Conservation (phyloP, 2,797 vertebrate species). For the Syngnathus acus region DNA sequence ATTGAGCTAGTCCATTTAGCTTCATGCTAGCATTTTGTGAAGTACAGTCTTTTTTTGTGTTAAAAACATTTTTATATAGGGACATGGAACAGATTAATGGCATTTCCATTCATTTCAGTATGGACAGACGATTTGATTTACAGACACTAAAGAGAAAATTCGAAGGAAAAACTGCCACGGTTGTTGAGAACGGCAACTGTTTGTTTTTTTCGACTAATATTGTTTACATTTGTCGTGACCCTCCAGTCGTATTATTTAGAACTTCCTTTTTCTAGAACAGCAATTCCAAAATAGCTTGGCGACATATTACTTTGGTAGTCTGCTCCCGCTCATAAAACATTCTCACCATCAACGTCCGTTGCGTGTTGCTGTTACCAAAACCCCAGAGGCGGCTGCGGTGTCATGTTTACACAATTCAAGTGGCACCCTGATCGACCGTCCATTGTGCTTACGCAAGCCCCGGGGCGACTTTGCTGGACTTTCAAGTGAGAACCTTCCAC, state of each 20-base stretch:
- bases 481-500: background rate
- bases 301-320: background rate
- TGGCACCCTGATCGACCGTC: constrained; percentile 19
- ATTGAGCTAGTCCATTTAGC: background rate
- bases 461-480: background rate
- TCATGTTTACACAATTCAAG: constrained; percentile 40
- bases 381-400: constrained; percentile 8
- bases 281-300: no score
- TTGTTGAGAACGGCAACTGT: background rate
- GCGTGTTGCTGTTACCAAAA: background rate
- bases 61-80: background rate
- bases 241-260: no score
- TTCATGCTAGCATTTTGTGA: background rate
- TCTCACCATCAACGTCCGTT: background rate
- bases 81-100: background rate
- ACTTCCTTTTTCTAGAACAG: no score
- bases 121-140: background rate
- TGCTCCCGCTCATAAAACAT: background rate
- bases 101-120: background rate
- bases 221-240: no score
- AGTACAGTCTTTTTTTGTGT: no score
- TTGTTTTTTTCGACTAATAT: no score
- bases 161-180: background rate
- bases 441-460: constrained; percentile 20
- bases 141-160: no score